Base-by-base conservation (phyloP, 2,888 invertebrate species). In the Argyresthia albistria region DNA sequence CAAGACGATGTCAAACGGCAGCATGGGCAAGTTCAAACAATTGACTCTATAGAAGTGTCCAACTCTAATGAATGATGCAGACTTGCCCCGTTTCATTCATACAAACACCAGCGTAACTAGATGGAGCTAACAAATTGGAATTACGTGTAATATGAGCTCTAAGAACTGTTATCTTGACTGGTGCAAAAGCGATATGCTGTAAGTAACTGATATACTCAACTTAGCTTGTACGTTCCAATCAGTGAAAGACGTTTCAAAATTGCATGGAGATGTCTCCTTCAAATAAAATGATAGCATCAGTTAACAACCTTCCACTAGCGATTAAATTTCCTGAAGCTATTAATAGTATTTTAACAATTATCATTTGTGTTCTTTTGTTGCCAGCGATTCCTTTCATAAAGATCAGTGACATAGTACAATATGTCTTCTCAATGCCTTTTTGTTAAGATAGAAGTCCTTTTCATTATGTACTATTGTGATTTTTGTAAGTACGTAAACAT, bases 31-130 rank as follows among this genome's bases (percentile, higher is more conserved):
- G 86, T 87, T 87, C 86, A 86, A 83, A 84, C 83, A 86, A 86
- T 86, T 82, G 83, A 86, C 78, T 78, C 80, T 80, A 83, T 78
- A 81, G 80, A 83, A 84, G 83, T 83, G 86, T 80, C 80, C 84
- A 79, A 82, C 83, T 79, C 80, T 80, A 86, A 84, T 83, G 81
- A 83, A 84, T 80, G 83, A 80, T 77, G 71, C 80, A 79, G 73
- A 74, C 74, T 78, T 80, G 79, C 73, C 80, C 75, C 76, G 70
- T 76, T 80, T 78, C 78, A 80, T 80, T 80, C 25, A 80, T 72
- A 83, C 77, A 83, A 83, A 82, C 79, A 80, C 84, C 79, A 80
- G 83, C 77, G 82, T 80, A 83, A 82, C 86, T 80, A 77, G 76
- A 76, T 69, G 70, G 62, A 70, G 67, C 75, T 74, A 70, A 80